Evolutionary conservation across 2,113 vertebrate genomes (phyloP), one percentile per base, ranked within the genome.

Genomic region (Pygoscelis antarcticus): DNA sequence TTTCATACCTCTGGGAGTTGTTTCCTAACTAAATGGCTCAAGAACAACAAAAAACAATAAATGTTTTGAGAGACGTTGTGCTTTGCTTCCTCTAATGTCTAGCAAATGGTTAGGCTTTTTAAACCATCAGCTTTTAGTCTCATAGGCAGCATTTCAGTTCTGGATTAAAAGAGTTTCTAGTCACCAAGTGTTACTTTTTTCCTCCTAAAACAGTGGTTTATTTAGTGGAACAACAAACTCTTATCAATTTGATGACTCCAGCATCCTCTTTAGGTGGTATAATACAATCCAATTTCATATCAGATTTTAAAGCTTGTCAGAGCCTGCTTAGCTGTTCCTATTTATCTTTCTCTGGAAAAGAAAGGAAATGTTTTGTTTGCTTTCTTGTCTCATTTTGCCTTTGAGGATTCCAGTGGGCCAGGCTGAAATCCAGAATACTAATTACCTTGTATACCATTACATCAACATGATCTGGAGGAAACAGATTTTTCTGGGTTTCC

Each of bases 401-500:
- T 75, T 69, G 79, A 96, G 72, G 76, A 93, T 90, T 94, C 57
- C 80, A 94, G 64, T 20, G 30, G 58, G 58, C 17, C 78, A 87
- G 65, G 57, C 20, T 93, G 81, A 96, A 94, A 94, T 89, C 69
- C 70, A 95, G 91, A 97, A 89, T 93, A 94, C 93, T 96, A 91
- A 96, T 96, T 79, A 93, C 78, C 30, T 84, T 71, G 47, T 65
- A 89, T 71, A 84, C 26, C 10, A 57, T 94, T 87, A 96, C 10
- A 0, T 94, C 91, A 87, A 52, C 34, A 6, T 13, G 65, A 95
- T 94, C 96, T 87, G 52, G 27, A 97, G 96, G 96, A 97, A 97
- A 96, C 93, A 97, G 88, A 91, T 95, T 95, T 96, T 95, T 95
- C 94, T 79, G 78, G 23, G 78, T 94, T 96, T 97, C 95, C 96